Base-by-base conservation (phyloP, 2,888 invertebrate genomes). In the Thymelicus lineola region DNA sequence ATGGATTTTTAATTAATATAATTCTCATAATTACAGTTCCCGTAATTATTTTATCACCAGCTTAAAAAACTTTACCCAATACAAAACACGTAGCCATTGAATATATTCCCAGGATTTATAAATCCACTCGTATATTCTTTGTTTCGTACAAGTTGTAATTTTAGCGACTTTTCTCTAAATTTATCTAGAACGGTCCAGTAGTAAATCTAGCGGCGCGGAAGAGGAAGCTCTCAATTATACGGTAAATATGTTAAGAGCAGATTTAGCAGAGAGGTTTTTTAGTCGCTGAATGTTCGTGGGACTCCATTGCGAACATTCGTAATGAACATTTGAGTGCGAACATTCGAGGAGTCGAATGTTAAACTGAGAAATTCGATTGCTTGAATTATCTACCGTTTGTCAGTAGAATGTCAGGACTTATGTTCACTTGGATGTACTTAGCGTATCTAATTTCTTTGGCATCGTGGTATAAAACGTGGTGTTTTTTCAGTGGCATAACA, bases 161-260 rank as follows among this genome's bases (percentile, higher is more conserved):
- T 63, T 50, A 69, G 63, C 69, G 63, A 70, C 64, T 64, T 64
- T 63, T 64, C 64, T 64, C 70, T 64, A 70, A 64, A 70, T 70
- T 58, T 70, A 64, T 70, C 64, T 70, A 58, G 35, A 70, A 50
- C 50, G 64, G 70, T 50, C 59, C 64, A 48, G 70, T 59, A 70
- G 69, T 70, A 70, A 70, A 70, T 70, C 59, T 64, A 64, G 64
- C 38, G 15, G 64, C 70, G 63, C 70, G 70, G 70, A 70, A 70
- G 70, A 64, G 70, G 64, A 70, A 70, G 58, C 70, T 59, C 70
- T 70, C 70, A 64, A 64, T 70, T 70, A 70, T 70, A 70, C 70
- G 64, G 70, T 70, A 70, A 70, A 70, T 70, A 70, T 64, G 70
- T 70, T 70, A 64, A 64, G 70, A 70, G 59, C 63, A 70, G 70